These are phyloP conservation scores for Mixornis gularis DNA, from an alignment of 2,113 vertebrate genomes.

Conservation along the genomic window DNA sequence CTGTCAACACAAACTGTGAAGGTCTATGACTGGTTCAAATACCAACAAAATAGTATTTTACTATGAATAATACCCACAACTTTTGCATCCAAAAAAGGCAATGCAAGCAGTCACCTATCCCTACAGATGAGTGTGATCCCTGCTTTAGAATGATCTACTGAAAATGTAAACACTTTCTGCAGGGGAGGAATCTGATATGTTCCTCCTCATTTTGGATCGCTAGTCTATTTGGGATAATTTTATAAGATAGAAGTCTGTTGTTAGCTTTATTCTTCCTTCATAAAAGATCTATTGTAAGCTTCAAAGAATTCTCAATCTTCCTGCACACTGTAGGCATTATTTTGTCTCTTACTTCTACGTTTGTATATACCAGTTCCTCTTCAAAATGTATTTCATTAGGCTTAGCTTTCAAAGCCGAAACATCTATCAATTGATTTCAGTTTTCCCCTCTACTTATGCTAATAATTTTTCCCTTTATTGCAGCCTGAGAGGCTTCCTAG, in stretches of 20 bases:
- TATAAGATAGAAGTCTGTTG: neutral
- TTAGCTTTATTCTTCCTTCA: neutral
- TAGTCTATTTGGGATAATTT: neutral
- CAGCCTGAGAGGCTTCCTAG: neutral
- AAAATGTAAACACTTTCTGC: neutral
- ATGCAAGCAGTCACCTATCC: neutral
- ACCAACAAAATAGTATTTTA: neutral
- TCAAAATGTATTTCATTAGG: neutral
- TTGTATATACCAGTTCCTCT: neutral
- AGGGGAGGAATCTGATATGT: neutral
- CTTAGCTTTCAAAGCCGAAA: neutral
- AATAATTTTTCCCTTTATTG: neutral
- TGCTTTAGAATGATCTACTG: neutral
- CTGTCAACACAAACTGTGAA: neutral
- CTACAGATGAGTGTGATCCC: neutral
- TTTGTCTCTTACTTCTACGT: neutral
- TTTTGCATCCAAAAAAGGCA: neutral
- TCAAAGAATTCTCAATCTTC: neutral
- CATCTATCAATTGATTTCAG: neutral
- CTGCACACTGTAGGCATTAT: neutral
- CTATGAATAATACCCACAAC: neutral
- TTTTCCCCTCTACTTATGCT: neutral
- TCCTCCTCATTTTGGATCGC: neutral
- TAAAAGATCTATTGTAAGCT: neutral
- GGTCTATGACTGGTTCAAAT: neutral